phyloP scores from a whole-genome alignment of 2,797 vertebrate genomes.

The Phoebastria nigripes region DNA sequence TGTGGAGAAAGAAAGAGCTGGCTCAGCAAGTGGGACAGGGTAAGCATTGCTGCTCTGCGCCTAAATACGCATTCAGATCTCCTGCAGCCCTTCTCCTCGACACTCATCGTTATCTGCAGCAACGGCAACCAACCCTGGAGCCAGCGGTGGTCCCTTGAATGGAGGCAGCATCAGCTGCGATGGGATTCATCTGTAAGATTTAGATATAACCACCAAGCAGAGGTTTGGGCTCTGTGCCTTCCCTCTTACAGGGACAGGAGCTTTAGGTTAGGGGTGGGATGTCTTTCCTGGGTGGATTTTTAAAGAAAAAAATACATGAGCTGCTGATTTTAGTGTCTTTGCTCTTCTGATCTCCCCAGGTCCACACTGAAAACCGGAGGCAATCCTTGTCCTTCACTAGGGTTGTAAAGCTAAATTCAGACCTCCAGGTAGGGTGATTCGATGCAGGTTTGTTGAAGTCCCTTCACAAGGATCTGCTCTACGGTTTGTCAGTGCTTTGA shows the following conservation, averaged over 20 bases:
- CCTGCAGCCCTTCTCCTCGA: neutral
- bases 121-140: neutral
- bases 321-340: neutral
- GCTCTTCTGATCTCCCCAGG: neutral
- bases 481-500: neutral
- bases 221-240: neutral
- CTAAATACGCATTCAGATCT: neutral
- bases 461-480: neutral
- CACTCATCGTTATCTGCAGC: neutral
- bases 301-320: neutral
- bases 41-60: rapidly evolving
- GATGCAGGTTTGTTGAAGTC: neutral
- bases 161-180: neutral
- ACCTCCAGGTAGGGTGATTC: neutral
- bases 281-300: neutral
- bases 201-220: neutral
- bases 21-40: neutral
- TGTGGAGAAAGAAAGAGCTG: conserved; percentile 24
- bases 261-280: neutral
- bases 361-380: neutral
- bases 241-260: neutral
- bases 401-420: neutral
- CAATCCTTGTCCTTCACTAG: neutral
- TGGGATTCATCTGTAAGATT: neutral
- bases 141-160: rapidly evolving